Evolutionary conservation across 2,888 invertebrate species (phyloP), one percentile per base, ranked within the genome.

Genomic region (Lasioglossum calceatum): DNA sequence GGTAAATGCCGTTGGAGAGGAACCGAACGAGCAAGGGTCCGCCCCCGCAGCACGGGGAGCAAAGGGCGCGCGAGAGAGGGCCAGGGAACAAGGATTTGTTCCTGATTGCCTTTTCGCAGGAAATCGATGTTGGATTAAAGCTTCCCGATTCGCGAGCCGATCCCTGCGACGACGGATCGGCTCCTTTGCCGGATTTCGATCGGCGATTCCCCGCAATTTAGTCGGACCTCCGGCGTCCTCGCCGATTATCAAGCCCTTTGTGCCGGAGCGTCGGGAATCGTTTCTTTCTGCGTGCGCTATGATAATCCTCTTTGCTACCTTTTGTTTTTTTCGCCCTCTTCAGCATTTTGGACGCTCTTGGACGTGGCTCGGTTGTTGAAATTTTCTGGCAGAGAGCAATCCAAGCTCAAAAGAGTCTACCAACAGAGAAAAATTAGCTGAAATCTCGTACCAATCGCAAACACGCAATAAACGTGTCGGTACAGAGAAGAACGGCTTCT

Each of bases 61-160:
- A 39, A 82, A 81, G 19, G 36, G 58, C 76, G 39, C 36, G 42
- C 32, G 81, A 0, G 44, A 36, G 70, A 23, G 74, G 36, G 61
- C 72, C 10, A 78, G 77, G 86, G 88, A 82, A 85, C 84, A 80
- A 86, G 85, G 88, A 88, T 89, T 90, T 89, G 87, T 92, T 90
- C 90, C 90, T 92, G 91, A 88, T 92, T 92, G 89, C 91, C 91
- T 92, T 89, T 91, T 91, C 88, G 88, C 85, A 87, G 91, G 88
- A 92, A 92, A 93, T 93, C 92, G 91, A 92, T 90, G 90, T 90
- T 77, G 90, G 90, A 91, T 92, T 91, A 90, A 90, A 92, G 88
- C 92, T 88, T 90, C 88, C 84, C 88, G 85, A 88, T 90, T 91
- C 91, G 83, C 83, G 83, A 77, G 81, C 61, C 82, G 90, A 83